Evolutionary conservation across 2,888 invertebrate species (phyloP), one percentile per base, ranked within the genome.

Genomic region (Boloria euphrosyne): DNA sequence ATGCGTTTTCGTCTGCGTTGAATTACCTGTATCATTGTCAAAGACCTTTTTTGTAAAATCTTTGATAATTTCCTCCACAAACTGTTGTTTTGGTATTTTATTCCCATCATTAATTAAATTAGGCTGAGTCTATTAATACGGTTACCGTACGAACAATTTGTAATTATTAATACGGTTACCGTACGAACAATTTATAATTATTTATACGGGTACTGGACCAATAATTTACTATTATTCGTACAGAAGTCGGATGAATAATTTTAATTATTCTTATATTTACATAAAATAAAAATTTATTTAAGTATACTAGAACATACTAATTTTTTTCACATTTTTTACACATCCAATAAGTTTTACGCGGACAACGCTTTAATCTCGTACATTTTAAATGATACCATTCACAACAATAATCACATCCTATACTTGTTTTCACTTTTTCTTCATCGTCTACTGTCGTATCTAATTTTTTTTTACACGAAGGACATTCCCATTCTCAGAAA

Each of bases 401-500:
- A 38, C 60, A 61, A 31, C 51, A 61, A 31, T 61, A 50, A 49
- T 51, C 31, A 61, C 50, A 61, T n/a, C 31, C 18, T 16, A 61
- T 61, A 61, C 60, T 50, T n/a, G 60, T 61, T 61, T 61, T 61
- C 18, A 38, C 5, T 57, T 57, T 57, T 57, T 6, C 10, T 57
- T 57, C 57, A 17, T 57, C 57, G 16, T 57, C 57, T 17, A 57
- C 57, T 16, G 44, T 18, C 13, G 57, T 57, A 44, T 57, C 13
- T 13, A 57, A 18, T 44, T 57, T 57, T 57, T 44, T 6, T 57
- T 57, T 57, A 38, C 57, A 44, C 18, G 44, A 38, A 57, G 57
- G 57, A 10, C 57, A 57, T 16, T 57, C 44, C 44, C 62, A 62
- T 43, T 62, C 62, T 61, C 55, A 50, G 55, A 44, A 61, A 61